Conservation (phyloP, 2,888 invertebrate species). For the Nomada ferruginata region DNA sequence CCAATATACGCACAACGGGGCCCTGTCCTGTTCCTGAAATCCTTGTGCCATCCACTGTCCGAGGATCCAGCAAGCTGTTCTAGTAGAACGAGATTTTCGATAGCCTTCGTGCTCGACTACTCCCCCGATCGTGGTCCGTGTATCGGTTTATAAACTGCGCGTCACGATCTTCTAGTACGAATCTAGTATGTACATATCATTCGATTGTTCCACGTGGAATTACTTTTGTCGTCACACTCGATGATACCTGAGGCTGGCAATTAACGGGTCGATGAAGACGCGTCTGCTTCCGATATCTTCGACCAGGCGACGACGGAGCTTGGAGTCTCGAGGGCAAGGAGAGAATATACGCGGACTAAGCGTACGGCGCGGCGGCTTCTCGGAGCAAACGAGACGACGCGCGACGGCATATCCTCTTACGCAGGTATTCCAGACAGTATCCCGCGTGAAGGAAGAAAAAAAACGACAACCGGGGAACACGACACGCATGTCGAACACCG, state of each 20-base stretch:
- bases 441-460: conserved; percentile 34
- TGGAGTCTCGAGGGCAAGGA: conserved; percentile 19
- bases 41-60: conserved; percentile 50
- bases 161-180: not conserved
- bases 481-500: conserved; percentile 62
- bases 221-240: too few relatives aligned
- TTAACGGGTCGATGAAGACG: conserved; percentile 53
- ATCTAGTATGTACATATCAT: too few relatives aligned
- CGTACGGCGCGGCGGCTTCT: conserved; percentile 52
- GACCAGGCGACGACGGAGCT: conserved; percentile 5
- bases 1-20: conserved; percentile 57
- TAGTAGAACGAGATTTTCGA: conserved; percentile 56
- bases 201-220: not conserved
- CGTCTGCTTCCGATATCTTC: conserved; percentile 23
- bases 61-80: conserved; percentile 38
- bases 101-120: conserved; percentile 31
- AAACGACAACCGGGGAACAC: conserved; percentile 45
- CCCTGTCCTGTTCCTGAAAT: conserved; percentile 69
- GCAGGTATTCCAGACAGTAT: conserved; percentile 74
- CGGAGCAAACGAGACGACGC: conserved; percentile 70
- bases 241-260: conserved; percentile 4
- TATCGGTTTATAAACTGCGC: conserved; percentile 37
- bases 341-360: conserved; percentile 27
- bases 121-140: conserved; percentile 35
- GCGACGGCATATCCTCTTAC: conserved; percentile 74